phyloP scores from a whole-genome alignment of 2,113 vertebrate species.

The Varanus salvator region DNA sequence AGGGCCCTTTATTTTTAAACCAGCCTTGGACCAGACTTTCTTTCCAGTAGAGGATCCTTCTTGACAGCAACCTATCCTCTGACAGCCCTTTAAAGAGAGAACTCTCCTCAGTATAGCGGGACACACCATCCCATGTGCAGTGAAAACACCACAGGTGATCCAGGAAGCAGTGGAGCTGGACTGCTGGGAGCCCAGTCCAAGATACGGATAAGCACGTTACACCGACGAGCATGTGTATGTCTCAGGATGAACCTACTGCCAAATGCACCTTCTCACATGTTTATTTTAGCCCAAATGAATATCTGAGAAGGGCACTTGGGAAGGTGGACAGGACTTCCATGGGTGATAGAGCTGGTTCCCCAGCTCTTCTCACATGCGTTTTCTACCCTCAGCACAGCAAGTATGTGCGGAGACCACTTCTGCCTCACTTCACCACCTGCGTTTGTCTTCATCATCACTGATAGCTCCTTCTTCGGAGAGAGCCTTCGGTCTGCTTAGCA shows the following conservation, averaged over 20 bases:
- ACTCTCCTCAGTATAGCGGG: background rate
- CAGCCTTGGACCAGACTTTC: background rate
- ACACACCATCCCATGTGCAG: no score
- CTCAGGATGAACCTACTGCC: no score
- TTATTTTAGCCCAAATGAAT: background rate
- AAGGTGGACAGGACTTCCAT: background rate
- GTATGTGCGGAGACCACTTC: background rate
- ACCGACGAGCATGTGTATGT: no score
- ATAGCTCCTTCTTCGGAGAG: background rate
- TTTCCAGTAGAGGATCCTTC: background rate
- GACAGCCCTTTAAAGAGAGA: background rate
- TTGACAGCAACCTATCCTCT: background rate
- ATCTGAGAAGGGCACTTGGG: background rate
- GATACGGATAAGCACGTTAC: no score
- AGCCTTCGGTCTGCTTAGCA: background rate
- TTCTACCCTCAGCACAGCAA: background rate
- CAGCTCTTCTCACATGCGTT: background rate
- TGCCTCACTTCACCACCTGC: background rate
- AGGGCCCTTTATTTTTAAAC: no score
- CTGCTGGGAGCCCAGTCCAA: no score
- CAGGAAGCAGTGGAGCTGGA: no score
- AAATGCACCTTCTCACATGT: background rate
- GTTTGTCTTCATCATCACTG: background rate
- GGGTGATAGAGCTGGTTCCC: background rate
- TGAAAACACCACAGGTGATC: no score